A percentile compares a stretch with the other conserved stretches of the same genome.
Evolutionary conservation across 2,888 invertebrate species (phyloP).

Genomic region (Machimus atricapillus): DNA sequence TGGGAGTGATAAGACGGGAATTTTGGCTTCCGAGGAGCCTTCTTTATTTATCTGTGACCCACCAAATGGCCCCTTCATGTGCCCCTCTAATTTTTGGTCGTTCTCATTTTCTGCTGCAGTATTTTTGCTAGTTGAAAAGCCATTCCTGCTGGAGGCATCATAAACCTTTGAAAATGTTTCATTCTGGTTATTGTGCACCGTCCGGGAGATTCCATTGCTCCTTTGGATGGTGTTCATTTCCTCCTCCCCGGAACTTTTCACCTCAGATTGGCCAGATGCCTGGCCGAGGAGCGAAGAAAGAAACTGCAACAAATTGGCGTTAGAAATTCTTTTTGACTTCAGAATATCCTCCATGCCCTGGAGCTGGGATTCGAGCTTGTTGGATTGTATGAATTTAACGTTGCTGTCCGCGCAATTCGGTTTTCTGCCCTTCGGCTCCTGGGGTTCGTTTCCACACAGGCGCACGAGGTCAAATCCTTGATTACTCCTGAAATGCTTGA

Average conservation of each 20-base stretch:
- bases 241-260: background rate
- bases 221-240: background rate
- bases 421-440: background rate
- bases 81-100: conserved; percentile 3
- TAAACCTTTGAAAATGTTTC: background rate
- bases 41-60: background rate
- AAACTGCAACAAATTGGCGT: conserved; percentile 26
- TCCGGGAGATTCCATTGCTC: background rate
- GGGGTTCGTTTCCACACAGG: background rate
- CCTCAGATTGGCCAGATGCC: background rate
- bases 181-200: conserved; percentile 13
- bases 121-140: conserved; percentile 1
- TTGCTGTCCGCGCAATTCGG: conserved; percentile 27
- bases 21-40: conserved; percentile 3
- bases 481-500: conserved; percentile 52
- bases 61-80: conserved; percentile 5
- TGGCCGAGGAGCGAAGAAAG: background rate
- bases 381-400: conserved; percentile 17
- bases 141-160: conserved; percentile 21
- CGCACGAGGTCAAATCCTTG: conserved; percentile 41
- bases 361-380: background rate
- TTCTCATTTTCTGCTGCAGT: conserved; percentile 18
- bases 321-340: background rate
- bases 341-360: background rate
- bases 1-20: conserved; percentile 22